Evolutionary conservation across 2,888 invertebrate genomes (phyloP), one percentile per base, ranked within the genome.

Genomic region (Drepanosiphum platanoidis): DNA sequence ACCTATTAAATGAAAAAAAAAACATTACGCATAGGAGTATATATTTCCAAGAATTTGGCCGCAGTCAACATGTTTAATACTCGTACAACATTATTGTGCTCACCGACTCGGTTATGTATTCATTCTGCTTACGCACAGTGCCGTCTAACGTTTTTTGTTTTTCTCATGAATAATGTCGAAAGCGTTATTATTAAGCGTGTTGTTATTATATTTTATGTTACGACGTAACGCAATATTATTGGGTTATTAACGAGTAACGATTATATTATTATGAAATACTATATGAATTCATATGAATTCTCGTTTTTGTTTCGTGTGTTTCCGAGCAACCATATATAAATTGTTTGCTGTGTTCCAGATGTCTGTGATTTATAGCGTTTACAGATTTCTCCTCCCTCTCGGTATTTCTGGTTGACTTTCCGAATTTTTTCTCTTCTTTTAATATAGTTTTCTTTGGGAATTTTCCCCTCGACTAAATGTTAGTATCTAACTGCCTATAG

Each of bases 331-430:
- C 58, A 52, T 82, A 71, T n/a, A n/a, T 42, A 68, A 75, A 75
- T 70, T 30, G 34, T 22, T 80, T 52, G 34, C 13, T 27, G 64
- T 27, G 52, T 77, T 77, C 66, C 75, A 84, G 75, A 77, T 84
- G 68, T 77, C 39, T n/a, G 74, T 83, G 77, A 84, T 84, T 77
- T 84, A 84, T 77, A 58, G 58, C 58, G 32, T 77, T 77, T 75
- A 58, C 34, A 30, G 30, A 39, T 70, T 77, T 36, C 36, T 68
- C 1, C 0, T 18, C 46, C 66, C 46, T 58, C 8, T 27, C 52
- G 22, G 27, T 18, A 18, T 52, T 68, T 58, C 27, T 68, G 46
- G 46, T 78, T 72, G 75, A 78, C 86, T 81, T 86, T 81, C 58
- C 30, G 27, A 58, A 83, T 66, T 83, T 82, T 81, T 66, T 83